Evolutionary conservation across 2,888 invertebrate genomes (phyloP).

Genomic region (Emmelina monodactyla): DNA sequence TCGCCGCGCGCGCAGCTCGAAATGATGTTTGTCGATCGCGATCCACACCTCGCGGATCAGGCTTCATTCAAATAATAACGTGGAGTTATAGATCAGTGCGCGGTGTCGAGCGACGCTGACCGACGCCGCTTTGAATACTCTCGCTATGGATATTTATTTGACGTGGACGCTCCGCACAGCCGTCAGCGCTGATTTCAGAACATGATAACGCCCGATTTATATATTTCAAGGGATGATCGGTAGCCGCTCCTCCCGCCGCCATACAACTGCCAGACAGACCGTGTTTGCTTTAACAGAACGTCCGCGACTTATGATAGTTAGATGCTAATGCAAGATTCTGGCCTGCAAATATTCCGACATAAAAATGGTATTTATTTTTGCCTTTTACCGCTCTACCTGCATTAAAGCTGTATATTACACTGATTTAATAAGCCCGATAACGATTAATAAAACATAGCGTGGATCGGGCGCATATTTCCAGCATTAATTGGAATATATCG

Average conservation of each 20-base stretch:
- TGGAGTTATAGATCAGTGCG: slow-evolving; percentile 61
- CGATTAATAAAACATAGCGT: slow-evolving; percentile 45
- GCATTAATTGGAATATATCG: slow-evolving; percentile 54
- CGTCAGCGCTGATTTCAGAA: slow-evolving; percentile 53
- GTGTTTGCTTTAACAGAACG: not conserved
- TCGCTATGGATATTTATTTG: slow-evolving; percentile 62
- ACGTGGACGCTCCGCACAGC: slow-evolving; percentile 35
- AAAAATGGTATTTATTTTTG: not conserved
- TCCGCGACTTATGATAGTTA: slow-evolving; percentile 3
- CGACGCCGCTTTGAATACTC: slow-evolving; percentile 34
- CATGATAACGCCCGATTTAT: slow-evolving; percentile 63
- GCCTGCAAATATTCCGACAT: too few relatives aligned
- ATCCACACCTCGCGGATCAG: slow-evolving; percentile 62
- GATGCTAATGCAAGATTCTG: not conserved
- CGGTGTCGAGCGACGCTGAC: slow-evolving; percentile 26
- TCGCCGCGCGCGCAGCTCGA: slow-evolving; percentile 61
- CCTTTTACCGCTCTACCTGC: not conserved
- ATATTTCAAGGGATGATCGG: slow-evolving; percentile 60
- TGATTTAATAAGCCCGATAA: slow-evolving; percentile 29
- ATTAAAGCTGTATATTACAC: not conserved
- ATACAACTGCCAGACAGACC: slow-evolving; percentile 38
- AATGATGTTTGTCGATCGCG: slow-evolving; percentile 62
- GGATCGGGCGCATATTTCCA: slow-evolving; percentile 39
- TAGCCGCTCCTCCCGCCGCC: slow-evolving; percentile 43
- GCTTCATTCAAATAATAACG: slow-evolving; percentile 66